Evolutionary conservation across 23 tunicate species (phyloP).

Genomic region (Pegea sp.): DNA sequence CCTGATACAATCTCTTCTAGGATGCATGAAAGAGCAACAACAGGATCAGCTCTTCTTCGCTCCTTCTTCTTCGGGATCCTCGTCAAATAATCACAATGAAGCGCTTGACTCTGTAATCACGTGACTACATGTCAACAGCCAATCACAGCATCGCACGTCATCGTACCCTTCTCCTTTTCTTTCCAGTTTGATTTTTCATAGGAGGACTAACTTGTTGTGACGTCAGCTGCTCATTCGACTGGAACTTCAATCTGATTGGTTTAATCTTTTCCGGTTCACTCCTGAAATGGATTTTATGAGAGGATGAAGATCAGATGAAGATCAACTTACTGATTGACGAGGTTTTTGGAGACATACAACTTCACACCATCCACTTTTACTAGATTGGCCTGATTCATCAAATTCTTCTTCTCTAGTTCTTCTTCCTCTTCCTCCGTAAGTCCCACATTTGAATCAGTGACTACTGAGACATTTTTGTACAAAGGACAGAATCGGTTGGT

Average conservation of each 20-base stretch:
- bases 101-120: slow-evolving; percentile 17
- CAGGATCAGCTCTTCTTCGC: slow-evolving; percentile 77
- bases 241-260: too few species aligned
- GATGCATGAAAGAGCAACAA: slow-evolving; percentile 54
- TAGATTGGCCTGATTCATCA: slow-evolving; percentile 40
- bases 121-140: not conserved
- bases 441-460: slow-evolving; percentile 53
- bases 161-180: too few species aligned
- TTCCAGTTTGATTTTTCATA: too few species aligned
- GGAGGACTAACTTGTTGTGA: too few species aligned
- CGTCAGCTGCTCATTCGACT: too few species aligned
- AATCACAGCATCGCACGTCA: not conserved
- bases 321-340: slow-evolving; percentile 34
- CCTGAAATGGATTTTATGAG: too few species aligned
- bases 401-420: slow-evolving; percentile 55
- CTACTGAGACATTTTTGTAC: slow-evolving; percentile 27
- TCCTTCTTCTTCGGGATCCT: slow-evolving; percentile 88
- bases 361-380: slow-evolving; percentile 90
- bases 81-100: slow-evolving; percentile 70
- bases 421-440: slow-evolving; percentile 89
- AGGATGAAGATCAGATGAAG: too few species aligned
- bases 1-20: slow-evolving; percentile 53
- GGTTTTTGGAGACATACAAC: slow-evolving; percentile 57
- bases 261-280: too few species aligned
- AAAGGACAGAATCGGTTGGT: slow-evolving; percentile 82